Percentiles rank a stretch among this genome's conserved stretches.
Conservation (phyloP, 2,113 vertebrate species). For the Vombatus ursinus region DNA sequence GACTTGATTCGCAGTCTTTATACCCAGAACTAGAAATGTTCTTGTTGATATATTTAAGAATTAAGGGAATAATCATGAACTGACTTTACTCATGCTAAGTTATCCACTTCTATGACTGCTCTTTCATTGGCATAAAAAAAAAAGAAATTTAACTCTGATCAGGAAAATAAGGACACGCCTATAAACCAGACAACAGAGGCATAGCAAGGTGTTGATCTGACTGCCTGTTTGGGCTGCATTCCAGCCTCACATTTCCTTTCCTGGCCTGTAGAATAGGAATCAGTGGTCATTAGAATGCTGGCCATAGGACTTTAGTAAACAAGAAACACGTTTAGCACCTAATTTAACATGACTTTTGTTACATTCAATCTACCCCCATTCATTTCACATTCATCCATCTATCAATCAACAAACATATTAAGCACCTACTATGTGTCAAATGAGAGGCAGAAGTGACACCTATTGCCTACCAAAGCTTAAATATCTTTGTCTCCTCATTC, state of each 20-base stretch:
- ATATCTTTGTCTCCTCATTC: background rate
- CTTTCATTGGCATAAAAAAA: background rate
- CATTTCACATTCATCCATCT: background rate
- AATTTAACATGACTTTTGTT: background rate
- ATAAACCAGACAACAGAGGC: background rate
- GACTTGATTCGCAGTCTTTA: conserved; percentile 34
- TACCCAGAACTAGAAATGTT: conserved; percentile 42
- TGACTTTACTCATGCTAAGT: background rate
- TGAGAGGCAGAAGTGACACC: background rate
- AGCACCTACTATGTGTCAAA: background rate
- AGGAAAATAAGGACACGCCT: background rate
- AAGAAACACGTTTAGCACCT: background rate
- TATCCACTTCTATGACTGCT: background rate
- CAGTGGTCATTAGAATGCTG: background rate
- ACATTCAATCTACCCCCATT: background rate
- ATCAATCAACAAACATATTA: background rate
- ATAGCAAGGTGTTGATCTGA: background rate
- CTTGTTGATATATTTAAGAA: background rate
- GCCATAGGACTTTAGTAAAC: background rate
- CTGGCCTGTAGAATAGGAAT: background rate
- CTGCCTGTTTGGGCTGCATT: background rate
- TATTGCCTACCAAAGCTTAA: background rate
- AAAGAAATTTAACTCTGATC: conserved; percentile 12
- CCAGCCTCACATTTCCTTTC: background rate
- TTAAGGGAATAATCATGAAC: background rate